phyloP scores from a whole-genome alignment of 1,140 invertebrate species.

The Lutraria rhynchaena region DNA sequence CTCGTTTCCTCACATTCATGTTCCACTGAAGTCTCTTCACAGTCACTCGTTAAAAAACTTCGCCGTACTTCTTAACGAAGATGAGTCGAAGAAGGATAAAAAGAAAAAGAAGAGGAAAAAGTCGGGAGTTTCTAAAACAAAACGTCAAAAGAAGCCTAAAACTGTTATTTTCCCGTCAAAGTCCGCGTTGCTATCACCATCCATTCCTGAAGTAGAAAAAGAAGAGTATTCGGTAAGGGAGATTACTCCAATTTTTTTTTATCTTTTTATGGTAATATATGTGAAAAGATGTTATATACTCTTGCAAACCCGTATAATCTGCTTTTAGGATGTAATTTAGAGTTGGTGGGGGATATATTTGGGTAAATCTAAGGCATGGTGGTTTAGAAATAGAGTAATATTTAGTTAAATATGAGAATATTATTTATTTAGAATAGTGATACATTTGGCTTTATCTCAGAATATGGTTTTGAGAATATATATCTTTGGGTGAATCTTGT shows the following conservation, averaged over 20 bases:
- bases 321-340: too few species aligned
- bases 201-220: constrained; percentile 73
- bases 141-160: constrained; percentile 78
- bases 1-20: constrained; percentile 77
- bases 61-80: constrained; percentile 8
- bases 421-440: too few species aligned
- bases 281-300: too few species aligned
- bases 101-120: constrained; percentile 68
- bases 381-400: too few species aligned
- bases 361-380: too few species aligned
- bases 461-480: too few species aligned
- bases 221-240: constrained; percentile 67
- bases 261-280: too few species aligned
- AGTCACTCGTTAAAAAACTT: constrained; percentile 70
- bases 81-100: constrained; percentile 79
- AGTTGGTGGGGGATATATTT: too few species aligned
- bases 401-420: too few species aligned
- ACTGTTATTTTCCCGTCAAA: constrained; percentile 74
- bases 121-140: constrained; percentile 81
- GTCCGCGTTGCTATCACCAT: constrained; percentile 71
- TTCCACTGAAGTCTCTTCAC: constrained; percentile 73
- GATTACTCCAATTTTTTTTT: background rate
- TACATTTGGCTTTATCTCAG: too few species aligned
- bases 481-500: too few species aligned
- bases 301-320: too few species aligned